Evolutionary conservation across 2,888 invertebrate species (phyloP), one percentile per base, ranked within the genome.

Genomic region (Altica lythri): DNA sequence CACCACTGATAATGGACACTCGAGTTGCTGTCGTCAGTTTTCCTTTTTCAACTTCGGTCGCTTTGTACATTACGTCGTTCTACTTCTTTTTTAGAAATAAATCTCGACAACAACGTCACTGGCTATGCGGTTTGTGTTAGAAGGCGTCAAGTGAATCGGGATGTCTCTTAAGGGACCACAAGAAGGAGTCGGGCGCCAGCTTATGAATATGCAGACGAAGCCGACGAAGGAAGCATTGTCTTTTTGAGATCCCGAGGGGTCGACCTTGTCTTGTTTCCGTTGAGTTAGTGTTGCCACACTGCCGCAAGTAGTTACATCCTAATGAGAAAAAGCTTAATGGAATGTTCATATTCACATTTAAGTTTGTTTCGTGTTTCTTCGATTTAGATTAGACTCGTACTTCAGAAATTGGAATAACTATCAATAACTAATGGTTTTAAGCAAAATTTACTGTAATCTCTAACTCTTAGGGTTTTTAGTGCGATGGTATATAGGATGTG

Each of bases 181-280:
- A 61, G 49, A 49, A 49, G 49, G 56, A 57, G 55, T 35, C 55
- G 18, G 49, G 43, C 53, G 56, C 52, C 53, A 48, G 29, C 53
- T 62, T 59, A 62, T 62, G 61, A 62, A 62, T 62, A 62, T 62
- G 57, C 61, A 59, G 53, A 42, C 49, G 48, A 18, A 13, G 57
- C 61, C 57, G 53, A 42, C 49, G 48, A 18, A 13, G 17, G 47
- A 38, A 45, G 52, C 55, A 52, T 58, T 60, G 53, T 59, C 55
- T 59, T 53, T 49, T 43, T 43, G 52, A 12, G 27, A 27, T 54
- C 59, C 55, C 57, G 30, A 37, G 29, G 50, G 58, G 48, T 40
- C 13, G 38, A 19, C 43, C 46, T 32, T 29, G 32, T 22, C 35
- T 25, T 19, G 42, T 49, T 49, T 48, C 38, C 12, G 18, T 48